phyloP scores from a whole-genome alignment of 2,888 invertebrate genomes.

The Halictus quadricinctus region DNA sequence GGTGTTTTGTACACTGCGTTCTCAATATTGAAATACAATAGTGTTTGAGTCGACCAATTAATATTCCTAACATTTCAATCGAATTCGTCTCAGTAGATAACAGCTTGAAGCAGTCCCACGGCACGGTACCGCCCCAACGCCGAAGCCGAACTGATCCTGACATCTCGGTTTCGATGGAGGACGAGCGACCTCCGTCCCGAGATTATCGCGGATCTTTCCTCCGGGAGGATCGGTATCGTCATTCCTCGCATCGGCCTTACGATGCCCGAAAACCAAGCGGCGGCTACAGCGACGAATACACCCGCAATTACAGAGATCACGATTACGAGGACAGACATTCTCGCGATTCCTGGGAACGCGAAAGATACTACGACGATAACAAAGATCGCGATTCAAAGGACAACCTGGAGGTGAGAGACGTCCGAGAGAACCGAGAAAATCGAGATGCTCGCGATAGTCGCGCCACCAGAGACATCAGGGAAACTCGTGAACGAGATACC shows the following conservation, averaged over 20 bases:
- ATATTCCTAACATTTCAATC: slow-evolving; percentile 24
- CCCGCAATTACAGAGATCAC: slow-evolving; percentile 77
- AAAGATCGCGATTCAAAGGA: slow-evolving; percentile 69
- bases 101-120: slow-evolving; percentile 73
- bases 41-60: neutral
- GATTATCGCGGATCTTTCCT: slow-evolving; percentile 72
- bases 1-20: neutral
- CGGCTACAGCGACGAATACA: slow-evolving; percentile 71
- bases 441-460: slow-evolving; percentile 71
- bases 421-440: slow-evolving; percentile 45
- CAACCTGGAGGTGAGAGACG: slow-evolving; percentile 55
- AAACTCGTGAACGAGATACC: slow-evolving; percentile 66
- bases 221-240: slow-evolving; percentile 77
- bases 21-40: neutral
- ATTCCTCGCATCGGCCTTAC: slow-evolving; percentile 74
- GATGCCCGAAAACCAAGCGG: slow-evolving; percentile 72
- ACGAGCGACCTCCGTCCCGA: slow-evolving; percentile 77
- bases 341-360: slow-evolving; percentile 78
- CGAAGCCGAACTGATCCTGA: slow-evolving; percentile 79
- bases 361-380: slow-evolving; percentile 78
- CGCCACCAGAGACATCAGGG: slow-evolving; percentile 66
- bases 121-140: slow-evolving; percentile 73
- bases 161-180: slow-evolving; percentile 76
- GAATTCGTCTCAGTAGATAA: slow-evolving; percentile 68
- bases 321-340: slow-evolving; percentile 80